A percentile compares a stretch with the other conserved stretches of the same genome.
Conservation (phyloP, 2,888 invertebrate species). For the Caenorhabditis imperialis region DNA sequence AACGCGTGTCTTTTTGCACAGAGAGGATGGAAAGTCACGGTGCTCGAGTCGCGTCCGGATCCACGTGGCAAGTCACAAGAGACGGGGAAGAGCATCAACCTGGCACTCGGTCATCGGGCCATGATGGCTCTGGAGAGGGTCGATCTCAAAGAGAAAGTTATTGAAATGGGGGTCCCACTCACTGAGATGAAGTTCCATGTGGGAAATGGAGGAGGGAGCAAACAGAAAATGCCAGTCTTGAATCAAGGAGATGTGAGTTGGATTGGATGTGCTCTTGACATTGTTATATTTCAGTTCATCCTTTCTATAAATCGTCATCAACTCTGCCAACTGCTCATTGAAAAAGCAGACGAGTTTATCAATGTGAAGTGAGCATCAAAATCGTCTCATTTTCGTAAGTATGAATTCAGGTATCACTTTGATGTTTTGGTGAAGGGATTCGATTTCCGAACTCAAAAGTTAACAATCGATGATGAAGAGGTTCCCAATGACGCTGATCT, state of each 20-base stretch:
- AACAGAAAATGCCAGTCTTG: constrained; percentile 83
- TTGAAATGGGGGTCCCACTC: constrained; percentile 86
- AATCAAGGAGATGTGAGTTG: constrained; percentile 83
- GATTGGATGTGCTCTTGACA: not conserved
- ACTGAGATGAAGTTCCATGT: constrained; percentile 84
- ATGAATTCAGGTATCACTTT: constrained; percentile 83
- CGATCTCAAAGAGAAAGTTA: constrained; percentile 85
- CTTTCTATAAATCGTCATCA: constrained; percentile 92
- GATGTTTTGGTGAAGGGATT: constrained; percentile 85
- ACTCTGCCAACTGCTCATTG: constrained; percentile 87
- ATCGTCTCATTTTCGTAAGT: not conserved
- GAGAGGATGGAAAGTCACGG: constrained; percentile 86
- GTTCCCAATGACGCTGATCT: constrained; percentile 82
- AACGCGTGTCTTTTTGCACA: constrained; percentile 89
- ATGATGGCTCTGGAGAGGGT: constrained; percentile 87
- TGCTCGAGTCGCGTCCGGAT: constrained; percentile 91
- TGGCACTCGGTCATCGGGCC: constrained; percentile 90
- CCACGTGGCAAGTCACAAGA: constrained; percentile 85
- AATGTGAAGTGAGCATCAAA: constrained; percentile 30
- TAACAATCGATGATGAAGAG: constrained; percentile 82
- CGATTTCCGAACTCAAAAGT: constrained; percentile 84
- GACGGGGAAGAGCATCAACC: constrained; percentile 91
- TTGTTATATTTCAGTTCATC: constrained; percentile 85
- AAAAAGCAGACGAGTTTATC: constrained; percentile 86
- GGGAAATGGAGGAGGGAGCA: constrained; percentile 86